A percentile compares a stretch with the other conserved stretches of the same genome.
Evolutionary conservation across 2,113 vertebrate species (phyloP).

Genomic region (Engraulis encrasicolus): DNA sequence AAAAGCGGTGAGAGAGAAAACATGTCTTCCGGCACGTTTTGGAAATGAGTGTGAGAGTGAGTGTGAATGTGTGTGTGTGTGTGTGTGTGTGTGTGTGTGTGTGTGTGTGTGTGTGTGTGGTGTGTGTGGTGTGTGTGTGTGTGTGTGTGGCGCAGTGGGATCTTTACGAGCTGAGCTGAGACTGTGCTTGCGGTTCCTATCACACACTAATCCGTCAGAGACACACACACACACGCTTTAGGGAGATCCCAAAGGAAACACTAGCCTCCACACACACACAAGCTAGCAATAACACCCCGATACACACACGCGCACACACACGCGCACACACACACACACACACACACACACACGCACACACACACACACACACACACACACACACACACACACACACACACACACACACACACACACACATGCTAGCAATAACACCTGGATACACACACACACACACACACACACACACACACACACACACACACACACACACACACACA

Average conservation of each 20-base stretch:
- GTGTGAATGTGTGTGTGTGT: too few species aligned
- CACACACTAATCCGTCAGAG: conserved; percentile 39
- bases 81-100: too few species aligned
- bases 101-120: too few species aligned
- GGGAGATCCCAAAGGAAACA: conserved; percentile 48
- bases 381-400: conserved; percentile 58
- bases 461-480: conserved; percentile 55
- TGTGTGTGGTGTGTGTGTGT: too few species aligned
- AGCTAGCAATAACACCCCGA: conserved; percentile 57
- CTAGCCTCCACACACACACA: conserved; percentile 41
- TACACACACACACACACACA: conserved; percentile 52
- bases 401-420: too few species aligned
- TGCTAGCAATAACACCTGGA: conserved; percentile 61
- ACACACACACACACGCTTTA: conserved; percentile 51
- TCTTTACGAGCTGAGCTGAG: conserved; percentile 53
- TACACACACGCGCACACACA: conserved; percentile 59
- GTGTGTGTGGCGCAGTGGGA: not conserved
- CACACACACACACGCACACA: conserved; percentile 62
- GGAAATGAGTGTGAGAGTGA: too few species aligned
- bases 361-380: conserved; percentile 56
- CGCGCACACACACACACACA: conserved; percentile 60
- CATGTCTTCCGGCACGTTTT: too few species aligned
- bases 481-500: conserved; percentile 47
- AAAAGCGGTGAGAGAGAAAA: too few species aligned
- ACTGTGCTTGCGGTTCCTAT: conserved; percentile 38